phyloP scores from a whole-genome alignment of 2,113 vertebrate species.

The Glaucidium brasilianum region DNA sequence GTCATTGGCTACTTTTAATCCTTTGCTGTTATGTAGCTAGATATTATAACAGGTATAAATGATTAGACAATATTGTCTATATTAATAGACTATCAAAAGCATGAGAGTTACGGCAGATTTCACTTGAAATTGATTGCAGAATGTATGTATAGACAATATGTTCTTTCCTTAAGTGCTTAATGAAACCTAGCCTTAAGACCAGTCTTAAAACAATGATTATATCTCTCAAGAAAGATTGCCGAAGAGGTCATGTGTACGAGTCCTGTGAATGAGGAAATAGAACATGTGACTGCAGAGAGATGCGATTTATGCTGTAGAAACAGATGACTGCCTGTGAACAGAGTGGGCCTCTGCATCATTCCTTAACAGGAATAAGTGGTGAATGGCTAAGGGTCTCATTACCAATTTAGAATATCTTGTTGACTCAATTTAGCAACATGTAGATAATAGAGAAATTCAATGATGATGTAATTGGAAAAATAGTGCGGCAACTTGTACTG shows the following conservation, averaged over 20 bases:
- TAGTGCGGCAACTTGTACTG: not conserved
- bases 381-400: not conserved
- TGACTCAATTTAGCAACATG: not conserved
- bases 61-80: not conserved
- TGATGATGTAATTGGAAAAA: conserved; percentile 23
- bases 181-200: conserved; percentile 44
- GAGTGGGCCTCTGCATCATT: not conserved
- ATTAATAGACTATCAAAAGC: not conserved
- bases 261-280: not conserved
- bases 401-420: not conserved
- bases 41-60: not conserved
- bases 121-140: not conserved
- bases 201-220: conserved; percentile 33
- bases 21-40: not conserved
- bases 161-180: conserved; percentile 32
- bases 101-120: not conserved
- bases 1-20: not conserved
- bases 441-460: not conserved
- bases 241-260: not conserved
- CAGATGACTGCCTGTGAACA: not conserved
- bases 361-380: not conserved
- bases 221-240: conserved; percentile 31
- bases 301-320: not conserved
- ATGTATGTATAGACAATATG: conserved; percentile 1
- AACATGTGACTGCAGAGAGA: not conserved